A percentile compares a stretch with the other conserved stretches of the same genome.
Conservation (phyloP, 2,797 vertebrate genomes). For the Rhinatrema bivittatum region DNA sequence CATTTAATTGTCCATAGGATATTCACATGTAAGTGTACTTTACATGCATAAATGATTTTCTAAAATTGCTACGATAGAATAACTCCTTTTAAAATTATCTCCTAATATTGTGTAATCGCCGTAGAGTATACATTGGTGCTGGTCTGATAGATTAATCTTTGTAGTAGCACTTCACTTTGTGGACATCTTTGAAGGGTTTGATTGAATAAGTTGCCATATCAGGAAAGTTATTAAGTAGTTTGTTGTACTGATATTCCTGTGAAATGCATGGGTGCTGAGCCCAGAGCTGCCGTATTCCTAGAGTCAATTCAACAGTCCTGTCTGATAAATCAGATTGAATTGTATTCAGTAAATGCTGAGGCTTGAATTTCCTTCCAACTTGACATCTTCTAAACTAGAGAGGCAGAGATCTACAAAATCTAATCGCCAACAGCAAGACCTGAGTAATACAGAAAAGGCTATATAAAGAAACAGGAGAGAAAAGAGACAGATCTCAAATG, state of each 20-base stretch:
- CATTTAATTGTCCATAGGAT: too few species aligned
- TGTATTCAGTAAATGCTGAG: slow-evolving; percentile 5
- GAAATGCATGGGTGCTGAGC: slow-evolving; percentile 17
- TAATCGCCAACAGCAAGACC: background rate
- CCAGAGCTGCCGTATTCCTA: slow-evolving; percentile 19
- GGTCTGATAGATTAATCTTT: too few species aligned
- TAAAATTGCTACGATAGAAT: too few species aligned
- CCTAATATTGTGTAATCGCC: too few species aligned
- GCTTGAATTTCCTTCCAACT: slow-evolving; percentile 16
- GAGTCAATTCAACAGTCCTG: slow-evolving; percentile 15
- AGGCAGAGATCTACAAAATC: slow-evolving; percentile 4
- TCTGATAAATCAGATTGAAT: slow-evolving; percentile 26
- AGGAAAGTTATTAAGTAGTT: slow-evolving; percentile 27
- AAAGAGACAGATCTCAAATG: background rate
- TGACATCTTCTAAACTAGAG: background rate
- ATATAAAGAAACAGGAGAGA: background rate
- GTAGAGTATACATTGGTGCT: too few species aligned
- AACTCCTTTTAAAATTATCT: too few species aligned
- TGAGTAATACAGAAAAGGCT: background rate
- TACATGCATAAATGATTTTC: too few species aligned
- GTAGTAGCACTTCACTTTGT: too few species aligned
- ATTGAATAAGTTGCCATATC: slow-evolving; percentile 33
- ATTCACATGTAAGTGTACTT: too few species aligned
- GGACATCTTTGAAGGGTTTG: slow-evolving; percentile 25
- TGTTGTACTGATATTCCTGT: slow-evolving; percentile 28